Percentiles rank a stretch among this genome's conserved stretches.
Evolutionary conservation across 2,888 invertebrate genomes (phyloP).

Genomic region (Sturmia bella): DNA sequence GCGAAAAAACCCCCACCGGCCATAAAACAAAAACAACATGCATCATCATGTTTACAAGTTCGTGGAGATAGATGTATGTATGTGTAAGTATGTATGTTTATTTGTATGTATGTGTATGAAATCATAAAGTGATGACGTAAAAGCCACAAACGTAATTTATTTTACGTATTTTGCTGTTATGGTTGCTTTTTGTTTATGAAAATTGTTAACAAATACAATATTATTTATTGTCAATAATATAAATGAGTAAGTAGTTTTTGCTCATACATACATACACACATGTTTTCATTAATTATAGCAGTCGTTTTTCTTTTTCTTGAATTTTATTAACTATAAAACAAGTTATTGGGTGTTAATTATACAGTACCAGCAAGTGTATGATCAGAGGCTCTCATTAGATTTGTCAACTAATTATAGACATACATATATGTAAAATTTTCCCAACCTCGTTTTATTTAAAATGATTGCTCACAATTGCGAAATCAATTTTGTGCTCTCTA

Average conservation of each 20-base stretch:
- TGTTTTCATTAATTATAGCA: background rate
- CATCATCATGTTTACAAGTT: slow-evolving; percentile 41
- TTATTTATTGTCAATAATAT: background rate
- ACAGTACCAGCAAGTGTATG: too few species aligned
- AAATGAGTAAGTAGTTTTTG: background rate
- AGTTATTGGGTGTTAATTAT: too few species aligned
- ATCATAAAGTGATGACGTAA: slow-evolving; percentile 60
- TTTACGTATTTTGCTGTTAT: slow-evolving; percentile 31
- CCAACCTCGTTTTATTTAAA: too few species aligned
- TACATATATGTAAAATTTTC: too few species aligned
- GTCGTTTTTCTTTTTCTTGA: background rate
- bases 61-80: too few species aligned
- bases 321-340: too few species aligned
- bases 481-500: too few species aligned
- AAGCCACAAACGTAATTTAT: slow-evolving; percentile 63
- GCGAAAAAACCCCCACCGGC: slow-evolving; percentile 22
- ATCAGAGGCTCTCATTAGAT: too few species aligned
- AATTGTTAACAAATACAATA: slow-evolving; percentile 24
- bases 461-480: too few species aligned
- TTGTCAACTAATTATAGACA: too few species aligned
- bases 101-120: background rate
- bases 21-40: slow-evolving; percentile 28
- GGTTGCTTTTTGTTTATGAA: background rate
- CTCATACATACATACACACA: background rate
- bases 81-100: too few species aligned